phyloP scores from a whole-genome alignment of 2,888 invertebrate genomes.

The Biston betularia region DNA sequence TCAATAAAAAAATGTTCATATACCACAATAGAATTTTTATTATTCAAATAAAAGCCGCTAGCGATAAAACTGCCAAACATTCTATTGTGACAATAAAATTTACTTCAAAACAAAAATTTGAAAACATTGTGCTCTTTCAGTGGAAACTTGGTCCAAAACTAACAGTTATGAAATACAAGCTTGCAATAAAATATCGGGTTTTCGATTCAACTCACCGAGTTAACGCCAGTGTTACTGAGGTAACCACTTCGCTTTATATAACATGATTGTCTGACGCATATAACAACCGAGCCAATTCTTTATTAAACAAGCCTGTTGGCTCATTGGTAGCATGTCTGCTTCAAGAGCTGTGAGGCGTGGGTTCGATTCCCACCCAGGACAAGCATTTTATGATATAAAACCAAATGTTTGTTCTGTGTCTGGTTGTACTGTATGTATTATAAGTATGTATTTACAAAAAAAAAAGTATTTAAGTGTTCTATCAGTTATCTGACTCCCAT shows the following conservation, averaged over 20 bases:
- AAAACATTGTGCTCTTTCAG: conserved; percentile 7
- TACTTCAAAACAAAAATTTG: background rate
- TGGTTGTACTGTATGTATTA: too few relatives aligned
- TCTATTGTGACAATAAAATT: background rate
- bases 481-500: too few relatives aligned
- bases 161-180: conserved; percentile 28
- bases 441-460: too few relatives aligned
- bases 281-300: background rate
- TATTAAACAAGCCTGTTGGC: background rate
- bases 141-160: conserved; percentile 18
- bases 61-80: background rate
- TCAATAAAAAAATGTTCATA: background rate
- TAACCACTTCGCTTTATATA: conserved; percentile 20
- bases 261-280: conserved; percentile 14
- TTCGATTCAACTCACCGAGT: conserved; percentile 21
- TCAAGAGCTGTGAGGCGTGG: too few relatives aligned
- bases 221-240: conserved; percentile 17
- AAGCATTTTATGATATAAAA: too few relatives aligned
- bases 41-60: background rate
- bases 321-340: too few relatives aligned
- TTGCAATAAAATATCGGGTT: conserved; percentile 29
- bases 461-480: too few relatives aligned
- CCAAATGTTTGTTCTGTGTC: too few relatives aligned
- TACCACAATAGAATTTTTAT: background rate
- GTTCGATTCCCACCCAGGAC: too few relatives aligned